phyloP scores from a whole-genome alignment of 2,797 vertebrate species.

The Staurois parvus region DNA sequence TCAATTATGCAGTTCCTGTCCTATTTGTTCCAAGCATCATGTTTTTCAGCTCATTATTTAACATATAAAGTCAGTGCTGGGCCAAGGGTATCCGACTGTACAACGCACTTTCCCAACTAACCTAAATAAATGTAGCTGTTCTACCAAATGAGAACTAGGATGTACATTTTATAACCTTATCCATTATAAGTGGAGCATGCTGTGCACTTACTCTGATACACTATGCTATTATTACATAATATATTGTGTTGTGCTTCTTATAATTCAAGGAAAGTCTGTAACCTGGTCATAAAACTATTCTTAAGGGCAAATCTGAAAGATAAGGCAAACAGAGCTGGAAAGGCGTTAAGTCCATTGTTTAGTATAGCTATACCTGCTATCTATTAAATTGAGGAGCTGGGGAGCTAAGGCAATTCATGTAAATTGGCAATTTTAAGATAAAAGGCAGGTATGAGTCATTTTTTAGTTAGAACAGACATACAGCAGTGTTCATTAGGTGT shows the following conservation, averaged over 20 bases:
- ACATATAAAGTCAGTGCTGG: conserved; percentile 9
- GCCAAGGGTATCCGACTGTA: conserved; percentile 27
- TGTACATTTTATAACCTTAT: conserved; percentile 37
- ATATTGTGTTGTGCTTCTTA: conserved; percentile 37
- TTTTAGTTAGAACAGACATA: conserved; percentile 1
- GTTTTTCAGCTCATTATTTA: conserved; percentile 24
- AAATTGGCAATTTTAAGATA: conserved; percentile 10
- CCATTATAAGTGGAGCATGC: conserved; percentile 21
- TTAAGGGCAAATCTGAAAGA: conserved; percentile 26
- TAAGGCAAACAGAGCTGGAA: conserved; percentile 16
- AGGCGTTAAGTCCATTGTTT: conserved; percentile 12
- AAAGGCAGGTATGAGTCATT: conserved; percentile 13
- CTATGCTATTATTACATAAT: conserved; percentile 43
- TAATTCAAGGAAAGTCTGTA: conserved; percentile 33
- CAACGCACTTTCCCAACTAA: background rate
- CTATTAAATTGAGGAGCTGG: conserved; percentile 2
- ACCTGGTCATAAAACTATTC: conserved; percentile 35
- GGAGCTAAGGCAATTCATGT: conserved; percentile 19
- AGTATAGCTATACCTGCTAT: conserved; percentile 5
- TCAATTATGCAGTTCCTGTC: conserved; percentile 3
- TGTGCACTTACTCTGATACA: conserved; percentile 30
- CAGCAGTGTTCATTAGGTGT: background rate
- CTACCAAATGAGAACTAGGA: conserved; percentile 17
- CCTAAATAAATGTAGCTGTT: conserved; percentile 36
- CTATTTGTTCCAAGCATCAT: conserved; percentile 27